Percentiles rank a stretch among this genome's conserved stretches.
Conservation (phyloP, 2,888 invertebrate species). For the Hoplodrina ambigua region DNA sequence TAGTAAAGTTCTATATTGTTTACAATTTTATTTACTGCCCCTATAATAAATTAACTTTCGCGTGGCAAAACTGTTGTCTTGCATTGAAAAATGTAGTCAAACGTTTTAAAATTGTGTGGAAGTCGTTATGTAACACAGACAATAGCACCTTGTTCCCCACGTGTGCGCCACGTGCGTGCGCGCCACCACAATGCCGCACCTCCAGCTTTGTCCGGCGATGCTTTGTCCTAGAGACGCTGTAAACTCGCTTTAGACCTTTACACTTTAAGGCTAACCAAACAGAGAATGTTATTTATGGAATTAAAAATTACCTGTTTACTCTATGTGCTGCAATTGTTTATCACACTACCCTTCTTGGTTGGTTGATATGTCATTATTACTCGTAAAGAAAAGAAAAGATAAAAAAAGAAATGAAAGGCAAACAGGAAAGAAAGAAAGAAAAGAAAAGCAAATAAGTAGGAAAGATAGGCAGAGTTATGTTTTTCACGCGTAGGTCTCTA, state of each 20-base stretch:
- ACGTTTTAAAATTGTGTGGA: conserved; percentile 31
- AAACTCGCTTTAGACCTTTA: conserved; percentile 21
- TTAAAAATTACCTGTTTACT: conserved; percentile 35
- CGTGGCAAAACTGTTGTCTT: neutral
- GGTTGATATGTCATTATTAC: too few species aligned
- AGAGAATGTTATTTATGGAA: neutral
- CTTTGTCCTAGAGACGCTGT: conserved; percentile 52
- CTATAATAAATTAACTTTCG: conserved; percentile 57
- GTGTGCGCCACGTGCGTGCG: conserved; percentile 78
- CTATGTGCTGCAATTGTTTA: neutral
- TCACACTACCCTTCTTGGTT: neutral
- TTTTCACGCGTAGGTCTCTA: too few species aligned
- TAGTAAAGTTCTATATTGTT: conserved; percentile 7
- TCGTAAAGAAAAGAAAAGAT: too few species aligned
- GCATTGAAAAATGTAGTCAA: conserved; percentile 24
- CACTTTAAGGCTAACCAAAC: neutral
- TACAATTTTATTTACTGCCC: conserved; percentile 59
- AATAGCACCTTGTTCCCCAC: conserved; percentile 78
- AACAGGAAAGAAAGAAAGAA: too few species aligned
- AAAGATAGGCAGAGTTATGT: too few species aligned
- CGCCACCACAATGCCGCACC: conserved; percentile 61
- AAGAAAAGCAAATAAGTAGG: too few species aligned
- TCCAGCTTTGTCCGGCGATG: conserved; percentile 60
- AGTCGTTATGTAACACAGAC: conserved; percentile 66
- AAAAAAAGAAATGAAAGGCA: too few species aligned